Base-by-base conservation (phyloP, 2,113 vertebrate genomes). In the Ursus arctos region DNA sequence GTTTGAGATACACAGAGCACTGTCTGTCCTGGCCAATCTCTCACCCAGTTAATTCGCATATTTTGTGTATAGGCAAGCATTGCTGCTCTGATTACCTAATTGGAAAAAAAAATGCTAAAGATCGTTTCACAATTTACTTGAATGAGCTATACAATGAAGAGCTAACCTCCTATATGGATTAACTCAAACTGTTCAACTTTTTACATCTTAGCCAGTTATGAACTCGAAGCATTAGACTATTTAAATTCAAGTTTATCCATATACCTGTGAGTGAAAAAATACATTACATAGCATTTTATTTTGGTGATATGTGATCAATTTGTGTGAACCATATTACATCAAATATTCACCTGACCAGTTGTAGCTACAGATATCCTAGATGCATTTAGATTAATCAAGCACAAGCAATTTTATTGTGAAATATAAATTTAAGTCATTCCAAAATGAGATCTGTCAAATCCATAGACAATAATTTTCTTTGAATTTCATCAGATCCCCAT, bases 1-100 rank as follows among this genome's bases (percentile, higher is more conserved):
- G 98, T 98, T 72, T 99, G 99, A 10, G 99, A 99, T 69, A 99
- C 99, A 93, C 99, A 99, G 84, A 99, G 99, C 71, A 99, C 99
- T 7, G 99, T 99, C 98, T 99, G 99, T 57, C 99, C 99, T 1
- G 99, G 99, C 99, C 99, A 99, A 6, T 99, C 99, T 79, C 99
- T 98, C 83, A 99, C 99, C 99, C 99, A 99, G 6, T 99, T 92
- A 91, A 99, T 99, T 85, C 99, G 98, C 74, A 94, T 7, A 88
- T 98, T 95, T 69, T 98, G 98, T 28, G 98, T 98, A 96, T 99
- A 99, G 3, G 99, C 99, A 65, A 97, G 47, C 15, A 99, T 98
- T 15, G 99, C 99, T 16, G 99, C 97, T 65, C 98, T 98, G 81
- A 99, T 99, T 28, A 99, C 99, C 99, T 99, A 91, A 65, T 88